A percentile compares a stretch with the other conserved stretches of the same genome.
Conservation (phyloP, 2,888 invertebrate species). For the Sceliomorpha sp. region DNA sequence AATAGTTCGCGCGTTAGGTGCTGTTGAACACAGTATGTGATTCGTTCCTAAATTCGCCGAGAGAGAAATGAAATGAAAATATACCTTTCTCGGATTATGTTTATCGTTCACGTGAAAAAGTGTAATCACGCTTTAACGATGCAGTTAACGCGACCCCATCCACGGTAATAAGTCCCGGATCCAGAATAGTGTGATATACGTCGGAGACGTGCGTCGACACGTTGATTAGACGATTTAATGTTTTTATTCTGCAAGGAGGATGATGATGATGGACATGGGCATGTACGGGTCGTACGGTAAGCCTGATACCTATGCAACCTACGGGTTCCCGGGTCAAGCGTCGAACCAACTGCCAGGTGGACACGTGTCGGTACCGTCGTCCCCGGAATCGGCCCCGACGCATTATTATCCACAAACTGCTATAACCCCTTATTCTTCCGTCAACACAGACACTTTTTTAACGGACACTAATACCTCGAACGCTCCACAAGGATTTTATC, state of each 20-base stretch:
- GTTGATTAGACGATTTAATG: slow-evolving; percentile 64
- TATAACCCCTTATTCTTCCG: slow-evolving; percentile 77
- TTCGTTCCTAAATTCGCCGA: no score
- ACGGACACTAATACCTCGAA: slow-evolving; percentile 69
- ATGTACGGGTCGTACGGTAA: slow-evolving; percentile 85
- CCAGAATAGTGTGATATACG: slow-evolving; percentile 1
- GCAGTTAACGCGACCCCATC: no score
- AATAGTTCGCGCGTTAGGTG: no score
- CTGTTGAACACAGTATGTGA: no score
- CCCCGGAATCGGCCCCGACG: slow-evolving; percentile 72
- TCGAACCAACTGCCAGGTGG: slow-evolving; percentile 74
- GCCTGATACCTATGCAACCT: slow-evolving; percentile 77
- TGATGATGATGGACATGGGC: slow-evolving; percentile 92
- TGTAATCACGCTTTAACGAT: no score
- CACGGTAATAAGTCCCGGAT: no score
- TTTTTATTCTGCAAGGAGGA: slow-evolving; percentile 78
- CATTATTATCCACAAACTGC: slow-evolving; percentile 76
- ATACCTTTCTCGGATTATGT: no score
- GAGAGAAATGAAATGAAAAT: no score
- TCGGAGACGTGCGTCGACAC: slow-evolving; percentile 23
- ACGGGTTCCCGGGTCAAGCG: slow-evolving; percentile 66
- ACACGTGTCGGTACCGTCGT: slow-evolving; percentile 82
- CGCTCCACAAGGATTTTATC: slow-evolving; percentile 73
- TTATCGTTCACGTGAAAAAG: neutral
- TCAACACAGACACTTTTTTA: slow-evolving; percentile 74